A percentile compares a stretch with the other conserved stretches of the same genome.
These are phyloP conservation scores for Eudasyphora cyanicolor DNA, from an alignment of 2,888 invertebrate genomes.

Conservation along the genomic window DNA sequence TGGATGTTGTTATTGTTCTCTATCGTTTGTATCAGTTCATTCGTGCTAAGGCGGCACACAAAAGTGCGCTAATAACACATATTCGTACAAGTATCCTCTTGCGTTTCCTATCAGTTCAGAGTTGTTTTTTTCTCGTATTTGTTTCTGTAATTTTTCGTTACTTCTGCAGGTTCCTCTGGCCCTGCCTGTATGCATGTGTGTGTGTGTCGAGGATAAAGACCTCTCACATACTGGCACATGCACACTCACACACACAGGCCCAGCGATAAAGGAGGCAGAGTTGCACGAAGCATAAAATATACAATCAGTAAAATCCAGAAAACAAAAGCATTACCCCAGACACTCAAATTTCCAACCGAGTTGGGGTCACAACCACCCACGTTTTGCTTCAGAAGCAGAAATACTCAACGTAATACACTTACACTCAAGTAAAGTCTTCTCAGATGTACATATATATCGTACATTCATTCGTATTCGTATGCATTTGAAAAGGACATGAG, in stretches of 20 bases:
- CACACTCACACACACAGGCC: no score
- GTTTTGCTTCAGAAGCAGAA: no score
- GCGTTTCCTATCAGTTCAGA: not conserved
- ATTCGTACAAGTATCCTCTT: slow-evolving; percentile 25
- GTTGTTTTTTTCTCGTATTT: not conserved
- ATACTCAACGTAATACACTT: no score
- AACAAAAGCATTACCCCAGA: slow-evolving; percentile 36
- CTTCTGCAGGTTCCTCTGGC: not conserved
- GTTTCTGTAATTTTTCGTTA: not conserved
- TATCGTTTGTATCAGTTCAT: not conserved
- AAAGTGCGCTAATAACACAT: slow-evolving; percentile 37
- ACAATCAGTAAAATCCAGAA: slow-evolving; percentile 35
- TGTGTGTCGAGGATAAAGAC: no score
- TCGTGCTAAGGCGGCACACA: slow-evolving; percentile 13
- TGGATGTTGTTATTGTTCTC: not conserved
- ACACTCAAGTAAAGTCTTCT: not conserved
- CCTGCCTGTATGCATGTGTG: no score
- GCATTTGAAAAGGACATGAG: not conserved
- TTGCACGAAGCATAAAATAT: slow-evolving; percentile 29
- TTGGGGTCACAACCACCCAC: not conserved
- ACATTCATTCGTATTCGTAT: slow-evolving; percentile 22
- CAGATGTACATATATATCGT: not conserved
- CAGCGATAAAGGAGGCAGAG: not conserved
- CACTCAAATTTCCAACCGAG: no score
- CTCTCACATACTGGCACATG: no score